phyloP scores from a whole-genome alignment of 2,113 vertebrate genomes.

The Phrynocephalus versicolor region DNA sequence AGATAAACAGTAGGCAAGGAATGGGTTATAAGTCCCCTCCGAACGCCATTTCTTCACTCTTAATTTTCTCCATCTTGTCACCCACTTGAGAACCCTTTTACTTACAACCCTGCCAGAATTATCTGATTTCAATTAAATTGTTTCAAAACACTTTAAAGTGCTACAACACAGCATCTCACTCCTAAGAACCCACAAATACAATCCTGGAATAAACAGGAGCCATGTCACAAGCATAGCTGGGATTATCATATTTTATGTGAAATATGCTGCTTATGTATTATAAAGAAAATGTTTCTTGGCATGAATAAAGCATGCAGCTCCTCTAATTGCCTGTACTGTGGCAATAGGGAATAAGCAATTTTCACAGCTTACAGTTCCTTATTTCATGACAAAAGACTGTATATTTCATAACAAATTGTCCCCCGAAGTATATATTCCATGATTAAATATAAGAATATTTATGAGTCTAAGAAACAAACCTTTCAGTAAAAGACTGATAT shows the following conservation, averaged over 20 bases:
- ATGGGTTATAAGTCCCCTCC: neutral
- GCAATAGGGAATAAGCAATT: conserved; percentile 18
- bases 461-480: neutral
- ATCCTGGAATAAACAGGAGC: neutral
- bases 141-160: conserved; percentile 2
- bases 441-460: conserved; percentile 18
- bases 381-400: conserved; percentile 16
- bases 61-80: neutral
- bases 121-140: conserved; percentile 4
- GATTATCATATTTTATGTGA: conserved; percentile 7
- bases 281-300: neutral
- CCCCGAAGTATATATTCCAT: conserved; percentile 15
- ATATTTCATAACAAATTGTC: conserved; percentile 10
- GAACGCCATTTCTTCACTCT: neutral
- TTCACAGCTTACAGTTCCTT: conserved; percentile 5
- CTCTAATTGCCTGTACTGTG: neutral
- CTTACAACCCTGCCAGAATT: neutral
- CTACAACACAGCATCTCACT: neutral
- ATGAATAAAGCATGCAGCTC: conserved; percentile 3
- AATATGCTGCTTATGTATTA: conserved; percentile 11
- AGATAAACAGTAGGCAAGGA: neutral
- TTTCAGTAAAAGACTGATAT: neutral
- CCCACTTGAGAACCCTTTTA: neutral
- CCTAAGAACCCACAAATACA: neutral
- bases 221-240: neutral